phyloP scores from a whole-genome alignment of 2,113 vertebrate genomes.

The Myanophis thanlyinensis region DNA sequence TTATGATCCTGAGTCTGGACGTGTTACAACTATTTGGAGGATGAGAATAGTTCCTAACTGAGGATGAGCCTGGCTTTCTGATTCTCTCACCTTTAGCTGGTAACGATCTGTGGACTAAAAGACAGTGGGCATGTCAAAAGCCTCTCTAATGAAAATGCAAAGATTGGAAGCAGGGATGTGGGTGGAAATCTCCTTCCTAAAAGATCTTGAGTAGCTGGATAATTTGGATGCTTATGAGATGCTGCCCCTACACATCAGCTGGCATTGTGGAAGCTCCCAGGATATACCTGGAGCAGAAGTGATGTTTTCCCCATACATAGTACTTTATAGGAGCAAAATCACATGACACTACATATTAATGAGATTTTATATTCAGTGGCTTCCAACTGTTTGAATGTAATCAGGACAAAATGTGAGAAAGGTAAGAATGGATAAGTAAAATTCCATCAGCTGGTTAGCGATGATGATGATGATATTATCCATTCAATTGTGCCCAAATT shows the following conservation, averaged over 20 bases:
- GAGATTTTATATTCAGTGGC: not conserved
- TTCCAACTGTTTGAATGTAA: not conserved
- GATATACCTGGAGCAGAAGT: not conserved
- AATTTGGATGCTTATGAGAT: not conserved
- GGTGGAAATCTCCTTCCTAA: not conserved
- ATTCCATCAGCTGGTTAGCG: not conserved
- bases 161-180: not conserved
- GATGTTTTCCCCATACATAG: not conserved
- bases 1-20: not conserved
- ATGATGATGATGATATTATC: not conserved
- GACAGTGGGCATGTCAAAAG: not conserved
- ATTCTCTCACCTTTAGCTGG: not conserved
- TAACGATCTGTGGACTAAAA: not conserved
- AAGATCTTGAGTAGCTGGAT: not conserved
- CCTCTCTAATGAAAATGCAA: not conserved
- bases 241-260: not conserved
- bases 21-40: not conserved
- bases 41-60: not conserved
- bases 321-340: not conserved
- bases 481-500: not conserved
- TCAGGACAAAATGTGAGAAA: not conserved
- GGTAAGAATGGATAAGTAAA: not conserved
- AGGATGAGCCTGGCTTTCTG: not conserved
- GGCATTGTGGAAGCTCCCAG: not conserved
- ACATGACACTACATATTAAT: not conserved